These are phyloP conservation scores for Elegia similella DNA, from an alignment of 2,888 invertebrate species.

Conservation along the genomic window DNA sequence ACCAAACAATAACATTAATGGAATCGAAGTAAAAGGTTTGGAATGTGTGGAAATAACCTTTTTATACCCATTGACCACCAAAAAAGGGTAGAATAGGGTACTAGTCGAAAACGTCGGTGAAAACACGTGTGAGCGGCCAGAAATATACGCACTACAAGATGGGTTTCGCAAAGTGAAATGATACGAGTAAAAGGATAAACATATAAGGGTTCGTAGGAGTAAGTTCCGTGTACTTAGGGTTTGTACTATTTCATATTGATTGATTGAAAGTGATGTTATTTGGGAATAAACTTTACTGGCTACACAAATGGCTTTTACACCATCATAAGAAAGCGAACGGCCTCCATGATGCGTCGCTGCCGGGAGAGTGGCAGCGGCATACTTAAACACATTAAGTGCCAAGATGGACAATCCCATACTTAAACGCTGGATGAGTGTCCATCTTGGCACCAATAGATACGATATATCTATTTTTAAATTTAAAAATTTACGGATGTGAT, in stretches of 20 bases:
- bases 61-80: slow-evolving; percentile 14
- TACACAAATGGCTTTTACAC: too few species aligned
- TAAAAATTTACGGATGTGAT: too few species aligned
- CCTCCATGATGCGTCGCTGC: too few species aligned
- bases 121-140: not conserved
- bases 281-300: not conserved
- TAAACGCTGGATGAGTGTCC: too few species aligned
- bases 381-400: too few species aligned
- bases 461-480: too few species aligned
- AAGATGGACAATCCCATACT: too few species aligned
- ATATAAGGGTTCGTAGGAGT: not conserved
- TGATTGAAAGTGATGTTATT: not conserved
- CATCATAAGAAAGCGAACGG: too few species aligned
- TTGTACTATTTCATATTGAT: not conserved
- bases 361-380: too few species aligned
- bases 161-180: slow-evolving; percentile 5
- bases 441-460: too few species aligned
- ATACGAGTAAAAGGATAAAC: not conserved
- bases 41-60: slow-evolving; percentile 8
- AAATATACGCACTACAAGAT: slow-evolving; percentile 8
- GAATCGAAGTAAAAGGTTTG: slow-evolving; percentile 13
- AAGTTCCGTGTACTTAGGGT: not conserved
- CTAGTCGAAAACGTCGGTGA: slow-evolving; percentile 5
- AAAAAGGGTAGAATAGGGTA: slow-evolving; percentile 10
- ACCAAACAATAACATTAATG: not conserved